phyloP scores from a whole-genome alignment of 1,140 invertebrate species.

The Macrotrachela quadricornifera region DNA sequence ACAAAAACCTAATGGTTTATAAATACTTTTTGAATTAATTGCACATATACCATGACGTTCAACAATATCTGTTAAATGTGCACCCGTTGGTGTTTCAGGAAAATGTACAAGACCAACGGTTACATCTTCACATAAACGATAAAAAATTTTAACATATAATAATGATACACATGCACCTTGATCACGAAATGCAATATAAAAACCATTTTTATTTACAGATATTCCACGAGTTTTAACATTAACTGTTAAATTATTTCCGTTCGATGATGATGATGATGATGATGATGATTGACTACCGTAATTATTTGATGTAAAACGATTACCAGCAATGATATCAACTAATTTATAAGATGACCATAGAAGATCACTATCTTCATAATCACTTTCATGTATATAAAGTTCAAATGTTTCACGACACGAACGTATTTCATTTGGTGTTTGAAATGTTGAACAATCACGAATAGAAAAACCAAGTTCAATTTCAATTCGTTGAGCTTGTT shows the following conservation, averaged over 20 bases:
- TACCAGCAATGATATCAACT: slow-evolving; percentile 6
- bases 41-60: slow-evolving; percentile 26
- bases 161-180: slow-evolving; percentile 88
- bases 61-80: slow-evolving; percentile 71
- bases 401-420: slow-evolving; percentile 18
- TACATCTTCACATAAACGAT: slow-evolving; percentile 75
- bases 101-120: slow-evolving; percentile 77
- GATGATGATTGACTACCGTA: slow-evolving; percentile 40
- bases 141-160: slow-evolving; percentile 79
- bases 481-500: slow-evolving; percentile 76
- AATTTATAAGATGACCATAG: slow-evolving; percentile 1
- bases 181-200: slow-evolving; percentile 89
- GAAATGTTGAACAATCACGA: slow-evolving; percentile 29
- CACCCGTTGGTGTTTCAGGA: slow-evolving; percentile 68
- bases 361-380: background rate
- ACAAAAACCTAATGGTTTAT: slow-evolving; percentile 3
- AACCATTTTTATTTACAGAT: slow-evolving; percentile 38
- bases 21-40: background rate
- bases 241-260: slow-evolving; percentile 20
- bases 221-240: slow-evolving; percentile 27
- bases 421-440: slow-evolving; percentile 17
- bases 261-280: slow-evolving; percentile 68
- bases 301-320: background rate
- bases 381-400: background rate
- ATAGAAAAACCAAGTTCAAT: slow-evolving; percentile 93